A percentile compares a stretch with the other conserved stretches of the same genome.
Conservation (phyloP, 2,797 vertebrate species). For the Chanos chanos region DNA sequence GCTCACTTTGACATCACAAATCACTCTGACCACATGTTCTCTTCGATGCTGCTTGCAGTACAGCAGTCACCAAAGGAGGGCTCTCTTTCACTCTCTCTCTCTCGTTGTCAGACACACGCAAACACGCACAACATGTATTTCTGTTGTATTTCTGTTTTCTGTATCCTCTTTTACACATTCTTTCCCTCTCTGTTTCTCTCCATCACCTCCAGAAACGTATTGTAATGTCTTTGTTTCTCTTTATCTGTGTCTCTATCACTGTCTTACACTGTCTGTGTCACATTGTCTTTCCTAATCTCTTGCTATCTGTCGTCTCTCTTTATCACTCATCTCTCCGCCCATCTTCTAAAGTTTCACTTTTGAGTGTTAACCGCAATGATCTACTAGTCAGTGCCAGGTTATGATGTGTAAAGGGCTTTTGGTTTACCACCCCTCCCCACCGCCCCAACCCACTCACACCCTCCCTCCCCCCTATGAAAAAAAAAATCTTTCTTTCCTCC, state of each 20-base stretch:
- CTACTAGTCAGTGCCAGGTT: constrained; percentile 6
- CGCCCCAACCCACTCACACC: no score
- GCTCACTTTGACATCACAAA: constrained; percentile 68
- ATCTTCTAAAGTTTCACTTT: constrained; percentile 27
- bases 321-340: not conserved
- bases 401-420: constrained; percentile 25
- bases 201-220: no score
- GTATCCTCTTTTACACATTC: no score
- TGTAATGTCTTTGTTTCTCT: not conserved
- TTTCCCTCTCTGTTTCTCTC: constrained; percentile 16
- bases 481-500: constrained; percentile 30
- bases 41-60: constrained; percentile 24
- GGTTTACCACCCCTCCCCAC: constrained; percentile 32
- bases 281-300: not conserved
- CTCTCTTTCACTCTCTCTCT: constrained; percentile 10
- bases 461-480: constrained; percentile 6
- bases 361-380: constrained; percentile 9
- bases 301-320: not conserved
- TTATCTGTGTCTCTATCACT: not conserved
- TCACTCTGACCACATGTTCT: constrained; percentile 58
- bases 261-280: not conserved
- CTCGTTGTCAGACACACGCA: no score
- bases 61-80: constrained; percentile 3
- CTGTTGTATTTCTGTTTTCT: no score
- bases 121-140: no score